Evolutionary conservation across 2,888 invertebrate genomes (phyloP), one percentile per base, ranked within the genome.

Genomic region (Gastrophysa polygoni): DNA sequence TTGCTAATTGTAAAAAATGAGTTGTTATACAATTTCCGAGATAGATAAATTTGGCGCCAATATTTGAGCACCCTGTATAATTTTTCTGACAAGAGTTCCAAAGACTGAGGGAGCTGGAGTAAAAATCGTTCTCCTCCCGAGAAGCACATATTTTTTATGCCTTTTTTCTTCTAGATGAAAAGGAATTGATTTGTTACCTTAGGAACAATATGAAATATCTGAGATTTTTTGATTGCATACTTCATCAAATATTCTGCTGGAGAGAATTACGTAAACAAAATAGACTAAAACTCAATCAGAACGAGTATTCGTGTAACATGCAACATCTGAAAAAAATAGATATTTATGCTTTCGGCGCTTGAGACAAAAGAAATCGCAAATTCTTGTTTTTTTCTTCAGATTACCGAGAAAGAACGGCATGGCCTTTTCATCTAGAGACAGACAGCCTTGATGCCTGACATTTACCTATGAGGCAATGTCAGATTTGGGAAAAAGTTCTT

Each of bases 331-430:
- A 58, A 58, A 61, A 62, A 58, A 63, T 59, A 44, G 47, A 55
- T 63, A 63, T 63, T 63, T 63, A 63, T 58, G 62, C 58, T 55
- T 55, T 43, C 21, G 55, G 62, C 62, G 62, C 48, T 50, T 59
- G 38, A 59, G 54, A 63, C 58, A 58, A 63, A 63, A 55, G 43
- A 54, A 59, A 55, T 54, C 54, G 54, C 44, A 54, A 43, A 14
- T 51, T 18, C 34, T 52, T 14, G 14, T 54, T 54, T 54, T 54
- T 43, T 43, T 54, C 43, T 43, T 34, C 29, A 29, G 43, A 43
- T 38, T 43, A 54, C 43, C 17, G 24, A 43, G 54, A 54, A 52
- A 18, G 54, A 54, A 54, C 43, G 54, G 54, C 38, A 43, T 43
- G 38, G 24, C 54, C 43, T 59, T 59, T 46, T 38, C 38, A n/a